Conservation (phyloP, 2,888 invertebrate species). For the Furcula furcula region DNA sequence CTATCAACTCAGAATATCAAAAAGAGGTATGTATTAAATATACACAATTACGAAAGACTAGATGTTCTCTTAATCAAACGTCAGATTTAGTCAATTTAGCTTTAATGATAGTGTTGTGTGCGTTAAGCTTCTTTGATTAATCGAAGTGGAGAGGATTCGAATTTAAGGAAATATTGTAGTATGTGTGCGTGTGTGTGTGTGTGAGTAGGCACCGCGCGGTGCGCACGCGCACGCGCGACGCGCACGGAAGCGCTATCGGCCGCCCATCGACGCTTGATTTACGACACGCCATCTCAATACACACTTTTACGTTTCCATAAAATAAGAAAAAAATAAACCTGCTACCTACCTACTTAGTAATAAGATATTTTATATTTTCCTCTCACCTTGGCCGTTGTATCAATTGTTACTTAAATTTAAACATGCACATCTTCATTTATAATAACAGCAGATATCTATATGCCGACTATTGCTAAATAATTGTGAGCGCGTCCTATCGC, state of each 20-base stretch:
- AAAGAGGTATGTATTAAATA: conserved; percentile 5
- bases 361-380: background rate
- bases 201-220: conserved; percentile 15
- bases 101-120: conserved; percentile 67
- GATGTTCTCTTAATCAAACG: conserved; percentile 73
- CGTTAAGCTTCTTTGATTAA: conserved; percentile 71
- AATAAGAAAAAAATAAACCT: conserved; percentile 25
- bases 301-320: conserved; percentile 46
- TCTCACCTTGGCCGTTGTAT: background rate
- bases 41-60: conserved; percentile 12
- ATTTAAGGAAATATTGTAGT: conserved; percentile 52
- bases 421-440: no score
- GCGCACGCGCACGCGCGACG: conserved; percentile 35
- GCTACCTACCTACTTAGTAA: background rate
- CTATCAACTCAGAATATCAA: conserved; percentile 1
- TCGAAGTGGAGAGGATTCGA: conserved; percentile 52
- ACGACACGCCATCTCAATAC: conserved; percentile 57
- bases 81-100: conserved; percentile 75
- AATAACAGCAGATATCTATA: no score
- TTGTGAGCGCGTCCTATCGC: background rate
- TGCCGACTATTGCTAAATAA: no score
- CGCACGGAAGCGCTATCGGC: conserved; percentile 63
- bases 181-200: conserved; percentile 14
- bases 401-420: background rate
- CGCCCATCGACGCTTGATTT: conserved; percentile 69